Conservation (phyloP, 2,888 invertebrate genomes). For the Anticlea derivata region DNA sequence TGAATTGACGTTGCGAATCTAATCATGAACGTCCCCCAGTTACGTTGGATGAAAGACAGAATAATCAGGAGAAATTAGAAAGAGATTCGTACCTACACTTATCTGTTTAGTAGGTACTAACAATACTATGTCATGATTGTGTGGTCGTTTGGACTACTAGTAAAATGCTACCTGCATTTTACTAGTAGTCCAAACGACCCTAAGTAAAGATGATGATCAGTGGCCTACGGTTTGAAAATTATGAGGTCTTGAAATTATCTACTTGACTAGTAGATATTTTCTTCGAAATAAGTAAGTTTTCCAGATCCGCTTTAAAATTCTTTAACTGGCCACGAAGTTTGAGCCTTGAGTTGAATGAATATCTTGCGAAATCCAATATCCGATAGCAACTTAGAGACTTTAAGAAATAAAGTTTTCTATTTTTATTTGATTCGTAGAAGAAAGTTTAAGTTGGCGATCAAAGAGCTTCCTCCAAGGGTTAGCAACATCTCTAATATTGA, state of each 20-base stretch:
- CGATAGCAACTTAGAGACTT: constrained; percentile 21
- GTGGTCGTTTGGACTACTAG: too few species aligned
- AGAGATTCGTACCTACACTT: too few species aligned
- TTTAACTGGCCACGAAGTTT: constrained; percentile 21
- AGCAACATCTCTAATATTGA: not conserved
- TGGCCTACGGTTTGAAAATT: too few species aligned
- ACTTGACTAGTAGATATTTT: too few species aligned
- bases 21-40: constrained; percentile 1
- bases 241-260: too few species aligned
- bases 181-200: too few species aligned
- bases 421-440: constrained; percentile 9
- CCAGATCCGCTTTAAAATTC: constrained; percentile 19
- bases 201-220: too few species aligned
- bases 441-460: constrained; percentile 8
- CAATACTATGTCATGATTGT: too few species aligned
- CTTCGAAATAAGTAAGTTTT: too few species aligned
- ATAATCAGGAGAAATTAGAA: constrained; percentile 1
- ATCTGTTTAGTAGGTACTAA: too few species aligned
- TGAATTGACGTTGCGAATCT: constrained; percentile 8
- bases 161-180: too few species aligned
- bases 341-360: constrained; percentile 9
- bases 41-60: constrained; percentile 8
- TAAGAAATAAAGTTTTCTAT: constrained; percentile 20
- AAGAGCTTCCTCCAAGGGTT: not conserved
- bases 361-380: constrained; percentile 22